Evolutionary conservation across 2,797 vertebrate genomes (phyloP).

Genomic region (Diglossa cyanea): DNA sequence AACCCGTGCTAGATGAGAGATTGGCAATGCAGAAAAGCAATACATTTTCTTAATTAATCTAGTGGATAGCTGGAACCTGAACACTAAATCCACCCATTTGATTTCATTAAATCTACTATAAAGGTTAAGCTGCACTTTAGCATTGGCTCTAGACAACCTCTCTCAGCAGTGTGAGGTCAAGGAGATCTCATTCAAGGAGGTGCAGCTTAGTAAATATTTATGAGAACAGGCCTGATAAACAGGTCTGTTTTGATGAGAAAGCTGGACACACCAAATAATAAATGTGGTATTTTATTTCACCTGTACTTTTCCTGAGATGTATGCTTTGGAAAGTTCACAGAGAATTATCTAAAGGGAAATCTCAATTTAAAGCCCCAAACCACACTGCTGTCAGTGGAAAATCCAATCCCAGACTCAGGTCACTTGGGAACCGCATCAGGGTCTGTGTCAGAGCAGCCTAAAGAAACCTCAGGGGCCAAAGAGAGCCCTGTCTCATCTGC

Average conservation of each 20-base stretch:
- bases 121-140: constrained; percentile 58
- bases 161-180: background rate
- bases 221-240: background rate
- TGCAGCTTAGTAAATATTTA: background rate
- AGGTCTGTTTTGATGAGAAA: background rate
- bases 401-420: background rate
- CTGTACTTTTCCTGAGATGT: background rate
- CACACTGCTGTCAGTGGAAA: background rate
- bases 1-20: background rate
- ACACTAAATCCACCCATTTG: constrained; percentile 53
- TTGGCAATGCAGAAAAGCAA: constrained; percentile 23
- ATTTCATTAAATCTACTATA: constrained; percentile 52
- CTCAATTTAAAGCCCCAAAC: background rate
- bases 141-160: constrained; percentile 4
- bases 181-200: constrained; percentile 1
- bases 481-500: background rate
- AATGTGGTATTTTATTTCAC: background rate
- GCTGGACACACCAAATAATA: background rate
- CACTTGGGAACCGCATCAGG: background rate
- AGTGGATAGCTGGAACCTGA: constrained; percentile 33
- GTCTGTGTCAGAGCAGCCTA: background rate
- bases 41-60: constrained; percentile 68
- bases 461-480: background rate
- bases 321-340: background rate
- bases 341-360: background rate